Evolutionary conservation across 2,888 invertebrate genomes (phyloP), one percentile per base, ranked within the genome.

Genomic region (Eudemis profundana): DNA sequence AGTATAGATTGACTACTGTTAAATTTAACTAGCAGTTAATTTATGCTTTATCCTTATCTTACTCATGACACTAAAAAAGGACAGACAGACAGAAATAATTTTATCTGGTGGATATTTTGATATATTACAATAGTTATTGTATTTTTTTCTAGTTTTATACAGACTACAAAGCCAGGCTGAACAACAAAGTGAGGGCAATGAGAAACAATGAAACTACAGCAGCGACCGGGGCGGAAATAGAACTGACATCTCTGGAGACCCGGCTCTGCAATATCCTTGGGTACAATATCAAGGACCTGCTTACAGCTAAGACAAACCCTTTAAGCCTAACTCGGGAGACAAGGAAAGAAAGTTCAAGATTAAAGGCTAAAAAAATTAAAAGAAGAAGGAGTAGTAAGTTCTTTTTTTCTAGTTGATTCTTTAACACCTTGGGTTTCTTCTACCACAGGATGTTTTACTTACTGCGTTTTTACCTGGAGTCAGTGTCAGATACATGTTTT

Each of bases 151-250:
- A 65, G 65, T 65, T 65, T 21, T 65, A 65, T 19, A 65, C 65
- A n/a, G 65, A 65, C 14, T 65, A 65, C 15, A 65, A 65, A 53
- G 65, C 65, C 12, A 51, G 65, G 4, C 29, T 65, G 12, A 65
- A 65, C 33, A 65, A 65, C 40, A 65, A 65, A 51, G 65, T 65
- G 5, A 44, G 65, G 51, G 65, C 65, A 8, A 65, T 65, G 53
- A 65, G 59, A 47, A 65, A 65, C 40, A 53, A 65, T 36, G 65
- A 65, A 65, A 65, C 65, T 19, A 65, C 65, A 60, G 60, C 65
- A 15, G 65, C 65, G 0, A 65, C 65, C 3, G 65, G 65, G 27
- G 65, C 65, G 15, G 65, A 65, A 47, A 65, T 65, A 53, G 65
- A 65, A 44, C 46, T 65, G 4, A 65, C 65, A 12, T 60, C 65